phyloP scores from a whole-genome alignment of 2,113 vertebrate species.

The Daphoenositta chrysoptera region DNA sequence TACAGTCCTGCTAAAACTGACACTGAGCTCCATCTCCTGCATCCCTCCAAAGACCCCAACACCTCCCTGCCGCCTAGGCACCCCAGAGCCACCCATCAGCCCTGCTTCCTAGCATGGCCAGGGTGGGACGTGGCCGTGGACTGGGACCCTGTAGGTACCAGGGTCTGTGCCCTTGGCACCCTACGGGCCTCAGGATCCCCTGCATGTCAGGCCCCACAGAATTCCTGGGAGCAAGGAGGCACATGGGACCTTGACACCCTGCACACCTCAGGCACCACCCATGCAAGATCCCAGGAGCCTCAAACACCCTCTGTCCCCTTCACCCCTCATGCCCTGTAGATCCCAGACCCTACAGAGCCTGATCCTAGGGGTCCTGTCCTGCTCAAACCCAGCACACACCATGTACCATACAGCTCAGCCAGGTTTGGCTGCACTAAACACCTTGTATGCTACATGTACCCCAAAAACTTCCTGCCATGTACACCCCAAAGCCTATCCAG shows the following conservation, averaged over 20 bases:
- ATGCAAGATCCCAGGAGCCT: not conserved
- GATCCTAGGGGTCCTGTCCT: accelerated
- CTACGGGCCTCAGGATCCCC: accelerated
- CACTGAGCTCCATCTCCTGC: not conserved
- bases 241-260: not conserved
- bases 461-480: not conserved
- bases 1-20: not conserved
- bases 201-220: not conserved
- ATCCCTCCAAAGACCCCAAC: not conserved
- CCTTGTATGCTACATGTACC: not conserved
- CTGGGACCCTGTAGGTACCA: not conserved
- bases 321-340: accelerated
- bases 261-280: not conserved
- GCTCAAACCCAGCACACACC: not conserved
- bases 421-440: not conserved
- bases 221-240: not conserved
- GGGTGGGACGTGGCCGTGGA: accelerated
- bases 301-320: not conserved
- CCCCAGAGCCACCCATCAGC: not conserved
- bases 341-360: not conserved
- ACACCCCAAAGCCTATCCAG: not conserved
- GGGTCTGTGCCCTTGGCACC: not conserved
- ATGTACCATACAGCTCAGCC: not conserved
- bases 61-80: accelerated
- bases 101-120: not conserved